Percentiles rank a stretch among this genome's conserved stretches.
Evolutionary conservation across 2,888 invertebrate species (phyloP).

Genomic region (Lypha dubia): DNA sequence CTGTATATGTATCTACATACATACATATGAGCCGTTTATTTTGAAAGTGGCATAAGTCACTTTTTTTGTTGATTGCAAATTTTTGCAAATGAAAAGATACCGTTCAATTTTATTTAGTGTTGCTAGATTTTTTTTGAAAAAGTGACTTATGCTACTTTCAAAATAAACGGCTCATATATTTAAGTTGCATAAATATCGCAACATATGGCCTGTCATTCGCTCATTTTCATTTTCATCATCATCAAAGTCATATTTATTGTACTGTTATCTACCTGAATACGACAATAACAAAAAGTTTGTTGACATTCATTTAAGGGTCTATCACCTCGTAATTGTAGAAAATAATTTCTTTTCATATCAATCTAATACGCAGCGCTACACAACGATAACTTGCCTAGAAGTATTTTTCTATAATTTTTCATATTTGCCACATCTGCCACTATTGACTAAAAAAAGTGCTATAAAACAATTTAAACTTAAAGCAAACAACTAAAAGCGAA

Average conservation of each 20-base stretch:
- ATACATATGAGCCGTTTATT: too few relatives aligned
- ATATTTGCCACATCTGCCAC: slow-evolving; percentile 4
- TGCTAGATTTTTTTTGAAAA: too few relatives aligned
- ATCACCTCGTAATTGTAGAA: slow-evolving; percentile 64
- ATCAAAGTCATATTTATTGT: slow-evolving; percentile 28
- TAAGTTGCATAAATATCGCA: slow-evolving; percentile 40
- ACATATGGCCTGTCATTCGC: slow-evolving; percentile 44
- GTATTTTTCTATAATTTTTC: neutral
- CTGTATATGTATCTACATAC: too few relatives aligned
- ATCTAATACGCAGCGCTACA: neutral
- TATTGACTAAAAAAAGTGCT: slow-evolving; percentile 33
- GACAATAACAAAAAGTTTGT: slow-evolving; percentile 66
- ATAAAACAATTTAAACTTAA: slow-evolving; percentile 43
- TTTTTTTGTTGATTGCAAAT: too few relatives aligned
- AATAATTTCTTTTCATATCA: slow-evolving; percentile 20
- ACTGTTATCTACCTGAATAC: slow-evolving; percentile 62
- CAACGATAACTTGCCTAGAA: neutral
- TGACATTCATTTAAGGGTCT: slow-evolving; percentile 69
- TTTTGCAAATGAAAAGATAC: too few relatives aligned
- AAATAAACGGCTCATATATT: too few relatives aligned
- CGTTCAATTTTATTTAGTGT: too few relatives aligned
- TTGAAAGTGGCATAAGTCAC: too few relatives aligned
- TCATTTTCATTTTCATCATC: slow-evolving; percentile 21
- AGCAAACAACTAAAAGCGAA: slow-evolving; percentile 25
- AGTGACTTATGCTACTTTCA: too few relatives aligned